Percentiles rank a stretch among this genome's conserved stretches.
Evolutionary conservation across 2,113 vertebrate species (phyloP).

Genomic region (Otolemur garnettii): DNA sequence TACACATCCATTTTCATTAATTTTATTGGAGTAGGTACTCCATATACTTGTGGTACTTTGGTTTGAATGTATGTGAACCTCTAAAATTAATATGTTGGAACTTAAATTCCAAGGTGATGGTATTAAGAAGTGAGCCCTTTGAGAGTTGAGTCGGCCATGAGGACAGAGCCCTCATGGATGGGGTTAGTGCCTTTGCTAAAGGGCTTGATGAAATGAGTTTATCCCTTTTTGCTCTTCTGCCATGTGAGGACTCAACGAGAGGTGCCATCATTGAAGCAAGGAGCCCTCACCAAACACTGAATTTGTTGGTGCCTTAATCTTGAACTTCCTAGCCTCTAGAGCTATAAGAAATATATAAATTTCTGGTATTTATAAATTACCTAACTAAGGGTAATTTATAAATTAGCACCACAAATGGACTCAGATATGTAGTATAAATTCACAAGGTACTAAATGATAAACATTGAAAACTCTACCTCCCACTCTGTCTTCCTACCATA

Average conservation of each 20-base stretch:
- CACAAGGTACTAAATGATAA: neutral
- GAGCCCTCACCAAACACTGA: neutral
- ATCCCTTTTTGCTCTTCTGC: neutral
- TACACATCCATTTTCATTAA: neutral
- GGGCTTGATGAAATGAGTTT: neutral
- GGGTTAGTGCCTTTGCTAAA: neutral
- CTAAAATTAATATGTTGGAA: neutral
- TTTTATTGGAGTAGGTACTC: conserved; percentile 26
- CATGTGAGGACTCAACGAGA: neutral
- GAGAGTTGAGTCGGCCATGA: neutral
- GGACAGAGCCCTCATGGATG: neutral
- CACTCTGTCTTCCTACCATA: conserved; percentile 21
- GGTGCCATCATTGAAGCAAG: neutral
- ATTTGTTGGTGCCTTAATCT: neutral
- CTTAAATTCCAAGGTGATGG: neutral
- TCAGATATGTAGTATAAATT: neutral
- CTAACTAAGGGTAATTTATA: neutral
- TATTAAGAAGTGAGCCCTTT: neutral
- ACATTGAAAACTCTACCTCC: neutral
- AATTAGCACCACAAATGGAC: neutral
- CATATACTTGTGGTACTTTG: neutral
- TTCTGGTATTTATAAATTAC: neutral
- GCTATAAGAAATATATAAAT: neutral
- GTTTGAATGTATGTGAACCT: neutral
- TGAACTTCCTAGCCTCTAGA: neutral